These are phyloP conservation scores for Dicerorhinus sumatrensis DNA, from an alignment of 2,113 vertebrate genomes.

Conservation along the genomic window DNA sequence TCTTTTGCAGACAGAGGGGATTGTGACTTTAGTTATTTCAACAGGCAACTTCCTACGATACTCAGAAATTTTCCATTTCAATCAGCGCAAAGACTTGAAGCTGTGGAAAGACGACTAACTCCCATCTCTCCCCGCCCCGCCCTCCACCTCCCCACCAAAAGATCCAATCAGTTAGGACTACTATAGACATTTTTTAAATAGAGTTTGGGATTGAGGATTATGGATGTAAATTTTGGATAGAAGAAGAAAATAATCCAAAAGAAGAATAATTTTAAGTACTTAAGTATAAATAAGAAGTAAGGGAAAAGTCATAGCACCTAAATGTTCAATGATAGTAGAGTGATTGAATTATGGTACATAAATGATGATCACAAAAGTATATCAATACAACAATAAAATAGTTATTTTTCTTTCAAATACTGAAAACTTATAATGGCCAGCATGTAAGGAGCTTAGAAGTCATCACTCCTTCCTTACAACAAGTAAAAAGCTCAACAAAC, in stretches of 20 bases:
- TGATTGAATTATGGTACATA: neutral
- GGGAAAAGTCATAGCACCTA: neutral
- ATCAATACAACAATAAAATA: neutral
- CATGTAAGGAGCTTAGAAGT: neutral
- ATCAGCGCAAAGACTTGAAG: neutral
- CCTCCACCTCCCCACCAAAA: neutral
- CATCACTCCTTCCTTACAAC: neutral
- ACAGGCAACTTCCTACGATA: neutral
- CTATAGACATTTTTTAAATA: neutral
- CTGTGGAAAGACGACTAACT: neutral
- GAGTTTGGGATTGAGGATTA: neutral
- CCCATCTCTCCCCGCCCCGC: too few species aligned
- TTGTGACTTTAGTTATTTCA: neutral
- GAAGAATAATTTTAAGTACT: neutral
- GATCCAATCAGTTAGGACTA: neutral
- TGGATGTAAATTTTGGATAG: neutral
- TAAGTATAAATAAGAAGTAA: neutral
- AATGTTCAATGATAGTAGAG: neutral
- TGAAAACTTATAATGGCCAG: neutral
- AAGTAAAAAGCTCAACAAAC: neutral
- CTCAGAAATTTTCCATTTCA: neutral
- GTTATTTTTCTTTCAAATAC: neutral
- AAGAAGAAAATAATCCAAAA: constrained; percentile 8
- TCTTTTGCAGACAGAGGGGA: neutral
- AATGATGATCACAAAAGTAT: neutral